phyloP scores from a whole-genome alignment of 2,888 invertebrate genomes.

The Melanchra persicariae region DNA sequence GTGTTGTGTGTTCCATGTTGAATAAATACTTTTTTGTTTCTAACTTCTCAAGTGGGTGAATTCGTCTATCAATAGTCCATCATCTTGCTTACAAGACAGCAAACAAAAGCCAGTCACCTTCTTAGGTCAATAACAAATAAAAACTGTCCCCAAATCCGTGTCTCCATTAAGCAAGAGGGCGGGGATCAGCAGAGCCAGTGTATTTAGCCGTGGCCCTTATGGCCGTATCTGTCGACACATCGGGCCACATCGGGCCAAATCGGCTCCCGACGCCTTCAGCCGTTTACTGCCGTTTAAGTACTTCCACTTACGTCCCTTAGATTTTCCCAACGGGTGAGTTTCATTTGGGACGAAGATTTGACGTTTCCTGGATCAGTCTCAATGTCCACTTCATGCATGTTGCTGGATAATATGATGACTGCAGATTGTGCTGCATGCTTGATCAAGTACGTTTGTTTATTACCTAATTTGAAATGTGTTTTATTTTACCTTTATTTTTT shows the following conservation, averaged over 20 bases:
- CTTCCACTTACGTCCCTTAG: constrained; percentile 65
- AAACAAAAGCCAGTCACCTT: constrained; percentile 17
- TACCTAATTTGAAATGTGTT: no score
- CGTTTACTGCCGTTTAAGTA: constrained; percentile 74
- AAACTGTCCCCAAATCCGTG: constrained; percentile 43
- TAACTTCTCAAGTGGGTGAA: neutral
- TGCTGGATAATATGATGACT: no score
- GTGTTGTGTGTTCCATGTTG: no score
- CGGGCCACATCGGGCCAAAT: constrained; percentile 54
- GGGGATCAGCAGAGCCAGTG: constrained; percentile 64
- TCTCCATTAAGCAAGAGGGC: constrained; percentile 47
- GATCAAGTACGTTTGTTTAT: no score
- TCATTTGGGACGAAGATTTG: constrained; percentile 52
- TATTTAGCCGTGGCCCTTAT: constrained; percentile 73
- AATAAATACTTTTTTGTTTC: no score
- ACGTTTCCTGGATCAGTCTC: neutral
- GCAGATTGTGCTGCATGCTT: no score
- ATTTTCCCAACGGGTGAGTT: constrained; percentile 56
- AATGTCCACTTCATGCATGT: no score
- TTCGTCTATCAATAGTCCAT: neutral
- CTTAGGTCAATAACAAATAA: constrained; percentile 53
- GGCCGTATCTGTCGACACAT: constrained; percentile 74
- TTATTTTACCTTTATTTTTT: no score
- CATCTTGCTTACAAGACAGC: neutral
- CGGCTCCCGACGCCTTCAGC: constrained; percentile 62